Conservation (phyloP, 2,888 invertebrate genomes). For the Epistrophe grossulariae region DNA sequence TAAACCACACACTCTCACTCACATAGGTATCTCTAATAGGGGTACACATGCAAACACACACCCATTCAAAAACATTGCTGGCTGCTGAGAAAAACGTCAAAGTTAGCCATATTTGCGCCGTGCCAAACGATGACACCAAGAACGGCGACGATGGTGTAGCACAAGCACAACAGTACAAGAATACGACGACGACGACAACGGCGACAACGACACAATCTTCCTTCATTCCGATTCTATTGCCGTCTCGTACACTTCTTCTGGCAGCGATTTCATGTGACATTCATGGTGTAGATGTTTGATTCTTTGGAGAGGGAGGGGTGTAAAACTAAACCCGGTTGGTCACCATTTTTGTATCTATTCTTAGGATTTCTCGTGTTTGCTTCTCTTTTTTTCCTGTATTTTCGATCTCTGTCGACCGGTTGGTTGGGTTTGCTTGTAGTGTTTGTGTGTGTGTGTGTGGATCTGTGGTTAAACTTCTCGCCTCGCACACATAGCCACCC, state of each 20-base stretch:
- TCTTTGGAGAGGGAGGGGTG: constrained; percentile 66
- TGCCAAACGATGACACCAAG: constrained; percentile 77
- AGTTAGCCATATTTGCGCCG: constrained; percentile 78
- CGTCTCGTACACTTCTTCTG: constrained; percentile 58
- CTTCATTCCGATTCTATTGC: constrained; percentile 63
- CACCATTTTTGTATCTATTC: constrained; percentile 76
- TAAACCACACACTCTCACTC: constrained; percentile 70
- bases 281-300: constrained; percentile 32
- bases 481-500: constrained; percentile 69
- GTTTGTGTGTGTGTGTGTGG: constrained; percentile 66
- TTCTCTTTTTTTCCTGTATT: constrained; percentile 64
- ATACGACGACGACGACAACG: constrained; percentile 56
- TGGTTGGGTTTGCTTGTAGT: constrained; percentile 55
- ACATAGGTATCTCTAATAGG: constrained; percentile 22
- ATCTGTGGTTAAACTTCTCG: constrained; percentile 82
- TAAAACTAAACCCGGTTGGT: constrained; percentile 75
- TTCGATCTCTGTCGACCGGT: constrained; percentile 70
- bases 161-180: constrained; percentile 68
- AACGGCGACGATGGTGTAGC: constrained; percentile 58
- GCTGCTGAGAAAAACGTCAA: constrained; percentile 79
- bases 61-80: too few species aligned
- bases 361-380: constrained; percentile 50
- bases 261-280: constrained; percentile 68
- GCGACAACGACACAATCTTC: constrained; percentile 77
- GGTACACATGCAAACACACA: constrained; percentile 63